These are phyloP conservation scores for Synergus laeviventris DNA, from an alignment of 2,888 invertebrate species.

Conservation along the genomic window DNA sequence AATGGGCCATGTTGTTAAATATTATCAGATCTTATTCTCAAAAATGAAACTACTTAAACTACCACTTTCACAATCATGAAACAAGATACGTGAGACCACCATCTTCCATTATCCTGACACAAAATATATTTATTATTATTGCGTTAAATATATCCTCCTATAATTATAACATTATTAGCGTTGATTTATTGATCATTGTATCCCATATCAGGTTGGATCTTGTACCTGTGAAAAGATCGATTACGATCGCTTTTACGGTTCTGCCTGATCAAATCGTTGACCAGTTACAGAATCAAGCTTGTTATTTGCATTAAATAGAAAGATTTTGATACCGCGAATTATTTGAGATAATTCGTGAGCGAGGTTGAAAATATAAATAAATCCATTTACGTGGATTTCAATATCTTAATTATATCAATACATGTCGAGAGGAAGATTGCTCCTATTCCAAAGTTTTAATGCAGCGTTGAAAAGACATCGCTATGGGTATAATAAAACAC, in stretches of 20 bases:
- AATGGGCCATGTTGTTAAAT: slow-evolving; percentile 11
- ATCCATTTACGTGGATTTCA: slow-evolving; percentile 48
- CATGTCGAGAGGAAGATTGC: slow-evolving; percentile 43
- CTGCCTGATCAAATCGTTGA: slow-evolving; percentile 16
- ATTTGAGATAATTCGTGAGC: background rate
- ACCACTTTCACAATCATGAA: slow-evolving; percentile 13
- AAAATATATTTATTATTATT: slow-evolving; percentile 10
- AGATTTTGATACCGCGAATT: background rate
- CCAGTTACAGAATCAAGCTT: slow-evolving; percentile 24
- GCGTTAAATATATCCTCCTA: background rate
- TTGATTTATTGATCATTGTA: slow-evolving; percentile 31
- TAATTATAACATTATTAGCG: slow-evolving; percentile 25
- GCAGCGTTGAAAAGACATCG: slow-evolving; percentile 41
- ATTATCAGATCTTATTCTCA: background rate
- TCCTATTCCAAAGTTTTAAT: slow-evolving; percentile 4
- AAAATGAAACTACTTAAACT: slow-evolving; percentile 13
- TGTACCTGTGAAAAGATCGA: slow-evolving; percentile 16
- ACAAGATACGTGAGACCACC: background rate
- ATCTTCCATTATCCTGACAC: slow-evolving; percentile 20
- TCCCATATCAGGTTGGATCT: slow-evolving; percentile 22
- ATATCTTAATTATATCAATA: slow-evolving; percentile 65
- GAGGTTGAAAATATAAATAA: slow-evolving; percentile 55
- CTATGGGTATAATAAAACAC: slow-evolving; percentile 65
- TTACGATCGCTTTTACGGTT: slow-evolving; percentile 30
- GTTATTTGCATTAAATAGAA: slow-evolving; percentile 23